Conservation (phyloP, 2,797 vertebrate genomes). For the Phylloscopus collybita region DNA sequence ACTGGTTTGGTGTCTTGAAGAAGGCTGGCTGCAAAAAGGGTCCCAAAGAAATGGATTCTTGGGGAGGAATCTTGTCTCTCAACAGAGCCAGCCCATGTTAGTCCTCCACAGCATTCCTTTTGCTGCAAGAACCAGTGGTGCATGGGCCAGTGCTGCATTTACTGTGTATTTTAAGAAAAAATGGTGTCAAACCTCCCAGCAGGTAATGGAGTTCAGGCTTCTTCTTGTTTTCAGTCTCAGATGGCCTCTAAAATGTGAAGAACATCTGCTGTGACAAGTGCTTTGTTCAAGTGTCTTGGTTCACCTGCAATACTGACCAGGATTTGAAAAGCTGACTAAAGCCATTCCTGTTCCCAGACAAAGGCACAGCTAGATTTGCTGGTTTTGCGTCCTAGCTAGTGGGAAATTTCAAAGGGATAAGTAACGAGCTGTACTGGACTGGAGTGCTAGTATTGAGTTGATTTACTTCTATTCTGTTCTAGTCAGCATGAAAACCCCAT, state of each 20-base stretch:
- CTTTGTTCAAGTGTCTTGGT: neutral
- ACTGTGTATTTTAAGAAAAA: neutral
- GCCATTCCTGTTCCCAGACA: neutral
- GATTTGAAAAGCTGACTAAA: neutral
- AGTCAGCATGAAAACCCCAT: neutral
- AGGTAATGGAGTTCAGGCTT: neutral
- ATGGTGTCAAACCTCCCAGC: neutral
- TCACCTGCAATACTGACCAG: neutral
- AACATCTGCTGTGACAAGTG: neutral
- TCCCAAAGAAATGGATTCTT: neutral
- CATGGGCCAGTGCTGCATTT: fast-evolving
- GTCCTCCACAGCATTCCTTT: neutral
- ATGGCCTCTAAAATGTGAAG: neutral
- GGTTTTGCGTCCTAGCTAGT: neutral
- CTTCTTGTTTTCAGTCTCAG: neutral
- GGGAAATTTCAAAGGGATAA: neutral
- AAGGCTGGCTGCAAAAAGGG: neutral
- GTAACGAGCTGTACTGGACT: neutral
- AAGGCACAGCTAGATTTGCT: neutral
- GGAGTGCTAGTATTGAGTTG: neutral
- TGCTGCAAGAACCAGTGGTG: fast-evolving
- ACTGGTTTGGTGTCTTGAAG: neutral
- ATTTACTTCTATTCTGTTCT: neutral
- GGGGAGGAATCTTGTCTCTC: neutral
- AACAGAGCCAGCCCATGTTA: neutral